Conservation (phyloP, 2,113 vertebrate genomes). For the Malurus cyaneus region DNA sequence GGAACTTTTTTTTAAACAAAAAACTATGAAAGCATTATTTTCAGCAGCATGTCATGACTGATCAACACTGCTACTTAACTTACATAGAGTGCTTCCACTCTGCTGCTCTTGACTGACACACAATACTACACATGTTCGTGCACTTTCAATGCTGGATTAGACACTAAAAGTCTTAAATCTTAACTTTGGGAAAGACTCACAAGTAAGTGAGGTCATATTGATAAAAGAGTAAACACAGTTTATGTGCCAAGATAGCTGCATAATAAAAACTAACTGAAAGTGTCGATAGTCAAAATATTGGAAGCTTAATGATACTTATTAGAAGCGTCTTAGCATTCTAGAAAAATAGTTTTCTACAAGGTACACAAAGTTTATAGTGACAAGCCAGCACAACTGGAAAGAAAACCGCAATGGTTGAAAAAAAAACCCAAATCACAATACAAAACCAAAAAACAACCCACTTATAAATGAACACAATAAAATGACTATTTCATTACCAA, state of each 20-base stretch:
- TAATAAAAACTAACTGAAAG: neutral
- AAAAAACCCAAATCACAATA: rapidly evolving
- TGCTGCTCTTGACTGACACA: neutral
- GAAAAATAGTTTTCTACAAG: neutral
- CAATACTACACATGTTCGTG: neutral
- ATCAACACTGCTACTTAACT: neutral
- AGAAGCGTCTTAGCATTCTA: neutral
- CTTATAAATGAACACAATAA: neutral
- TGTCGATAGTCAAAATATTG: neutral
- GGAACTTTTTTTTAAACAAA: neutral
- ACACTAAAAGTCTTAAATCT: neutral
- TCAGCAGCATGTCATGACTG: neutral
- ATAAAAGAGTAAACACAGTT: neutral
- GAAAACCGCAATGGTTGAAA: neutral
- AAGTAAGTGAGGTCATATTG: neutral
- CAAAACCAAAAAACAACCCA: neutral
- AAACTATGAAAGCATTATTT: neutral
- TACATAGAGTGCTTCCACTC: neutral
- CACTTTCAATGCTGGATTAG: neutral
- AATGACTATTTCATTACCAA: neutral
- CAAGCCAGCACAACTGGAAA: neutral
- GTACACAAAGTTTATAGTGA: neutral
- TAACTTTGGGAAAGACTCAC: neutral
- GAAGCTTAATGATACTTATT: neutral
- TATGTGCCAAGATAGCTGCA: neutral